Conservation (phyloP, 2,888 invertebrate genomes). For the Limenitis camilla region DNA sequence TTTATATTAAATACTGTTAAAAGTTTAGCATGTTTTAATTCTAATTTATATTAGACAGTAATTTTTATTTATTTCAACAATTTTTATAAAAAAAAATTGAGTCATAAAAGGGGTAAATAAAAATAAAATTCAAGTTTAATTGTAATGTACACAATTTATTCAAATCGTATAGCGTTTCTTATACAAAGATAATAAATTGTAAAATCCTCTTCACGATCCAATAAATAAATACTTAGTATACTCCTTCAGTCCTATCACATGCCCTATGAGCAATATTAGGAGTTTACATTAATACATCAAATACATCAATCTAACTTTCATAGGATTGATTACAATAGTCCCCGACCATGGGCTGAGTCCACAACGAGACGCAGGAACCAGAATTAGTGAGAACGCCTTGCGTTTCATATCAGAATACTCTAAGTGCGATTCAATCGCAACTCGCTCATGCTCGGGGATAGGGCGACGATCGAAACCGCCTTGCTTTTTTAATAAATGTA, state of each 20-base stretch:
- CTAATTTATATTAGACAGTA: too few species aligned
- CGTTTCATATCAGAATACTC: constrained; percentile 23
- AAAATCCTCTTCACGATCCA: constrained; percentile 67
- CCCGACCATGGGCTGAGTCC: constrained; percentile 30
- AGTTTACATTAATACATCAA: constrained; percentile 39
- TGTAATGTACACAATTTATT: constrained; percentile 74
- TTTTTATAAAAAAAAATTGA: too few species aligned
- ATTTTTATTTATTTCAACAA: too few species aligned
- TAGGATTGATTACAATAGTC: constrained; percentile 37
- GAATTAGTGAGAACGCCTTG: constrained; percentile 23
- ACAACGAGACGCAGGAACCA: constrained; percentile 23
- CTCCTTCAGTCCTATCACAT: constrained; percentile 49
- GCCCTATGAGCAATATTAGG: constrained; percentile 55
- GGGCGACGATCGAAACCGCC: constrained; percentile 21
- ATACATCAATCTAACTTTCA: constrained; percentile 46
- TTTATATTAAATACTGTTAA: too few species aligned
- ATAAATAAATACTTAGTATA: constrained; percentile 71
- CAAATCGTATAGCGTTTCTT: constrained; percentile 69
- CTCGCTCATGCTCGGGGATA: constrained; percentile 27
- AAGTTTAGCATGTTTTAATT: too few species aligned
- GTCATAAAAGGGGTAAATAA: neutral
- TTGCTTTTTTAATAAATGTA: constrained; percentile 59
- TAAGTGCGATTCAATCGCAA: constrained; percentile 24
- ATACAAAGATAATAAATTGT: constrained; percentile 75
- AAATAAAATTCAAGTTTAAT: constrained; percentile 57